Evolutionary conservation across 2,113 vertebrate species (phyloP).

Genomic region (Mystacornis crossleyi): DNA sequence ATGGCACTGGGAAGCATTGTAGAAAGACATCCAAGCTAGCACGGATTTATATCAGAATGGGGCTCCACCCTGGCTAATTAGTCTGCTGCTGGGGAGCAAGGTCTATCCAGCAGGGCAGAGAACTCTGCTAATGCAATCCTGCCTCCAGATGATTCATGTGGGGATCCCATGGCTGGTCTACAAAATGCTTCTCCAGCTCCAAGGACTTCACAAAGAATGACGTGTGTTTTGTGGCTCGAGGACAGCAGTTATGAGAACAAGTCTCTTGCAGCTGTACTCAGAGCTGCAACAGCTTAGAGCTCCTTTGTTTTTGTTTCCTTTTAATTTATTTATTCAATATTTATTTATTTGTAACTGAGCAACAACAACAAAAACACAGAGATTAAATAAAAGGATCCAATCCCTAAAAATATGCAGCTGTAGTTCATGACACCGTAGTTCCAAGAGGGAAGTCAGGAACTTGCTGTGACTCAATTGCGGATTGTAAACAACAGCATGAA

Average conservation of each 20-base stretch:
- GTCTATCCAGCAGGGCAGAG: not conserved
- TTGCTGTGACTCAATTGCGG: constrained; percentile 15
- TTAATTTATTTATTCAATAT: not conserved
- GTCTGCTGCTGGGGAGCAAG: not conserved
- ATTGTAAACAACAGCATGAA: not conserved
- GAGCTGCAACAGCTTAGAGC: not conserved
- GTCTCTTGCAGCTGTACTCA: not conserved
- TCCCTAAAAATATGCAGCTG: not conserved
- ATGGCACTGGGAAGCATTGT: not conserved
- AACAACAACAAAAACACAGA: not conserved
- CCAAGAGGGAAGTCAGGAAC: constrained; percentile 20
- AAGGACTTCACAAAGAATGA: not conserved
- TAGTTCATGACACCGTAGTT: not conserved
- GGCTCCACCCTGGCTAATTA: constrained; percentile 33
- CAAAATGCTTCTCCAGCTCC: not conserved
- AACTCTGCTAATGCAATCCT: not conserved
- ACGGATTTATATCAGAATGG: not conserved
- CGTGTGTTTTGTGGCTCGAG: not conserved
- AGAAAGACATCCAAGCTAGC: not conserved
- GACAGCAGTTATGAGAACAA: not conserved
- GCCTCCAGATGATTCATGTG: not conserved
- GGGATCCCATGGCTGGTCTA: not conserved
- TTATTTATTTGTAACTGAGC: not conserved
- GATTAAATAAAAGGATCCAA: not conserved
- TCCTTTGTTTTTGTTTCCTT: not conserved